Base-by-base conservation (phyloP, 2,797 vertebrate genomes). In the Okamejei kenojei region DNA sequence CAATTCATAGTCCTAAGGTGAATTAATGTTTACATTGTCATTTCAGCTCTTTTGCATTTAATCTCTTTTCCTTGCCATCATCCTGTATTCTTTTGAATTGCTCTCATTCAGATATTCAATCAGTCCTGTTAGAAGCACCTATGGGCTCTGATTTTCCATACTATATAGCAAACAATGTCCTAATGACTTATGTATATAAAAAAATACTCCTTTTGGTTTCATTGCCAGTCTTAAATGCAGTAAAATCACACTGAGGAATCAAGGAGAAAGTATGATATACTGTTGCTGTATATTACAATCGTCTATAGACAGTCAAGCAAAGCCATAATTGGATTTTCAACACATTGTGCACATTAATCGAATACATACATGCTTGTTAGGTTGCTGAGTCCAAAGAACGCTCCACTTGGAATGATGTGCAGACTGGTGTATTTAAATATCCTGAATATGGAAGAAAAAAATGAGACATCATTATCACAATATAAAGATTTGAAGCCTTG, bases 311-410 rank as follows among this genome's bases (percentile, higher is more conserved):
- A 19, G 0, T 63, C 84, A 65, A 32, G 61, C 84, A 88, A 32
- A 88, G 61, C 9, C 61, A 88, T 15, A 68, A 35, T 15, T 35
- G 63, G 68, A 88, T 68, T 6, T 21, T n/a, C n/a, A 68, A 68
- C n/a, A 68, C 63, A 68, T 88, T 29, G 26, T 21, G 76, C 38
- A 92, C 17, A 88, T 23, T 45, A 58, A 19, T 71, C 68, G 29
- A 68, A 88, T 96, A 97, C 97, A 0, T 97, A 97, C 97, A 97
- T 97, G 96, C 96, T 97, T 94, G 96, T 96, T 93, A 97, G 95
- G 94, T 97, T 95, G 35, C 2, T 90, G 94, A 97, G 96, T 96
- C 96, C 96, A 1, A 94, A 7, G 65, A 97, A 97, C 61, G 96
- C 95, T 95, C 96, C 96, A 95, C 95, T 96, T 23, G 96, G 95